phyloP scores from a whole-genome alignment of 2,797 vertebrate species.

The Microcaecilia unicolor region DNA sequence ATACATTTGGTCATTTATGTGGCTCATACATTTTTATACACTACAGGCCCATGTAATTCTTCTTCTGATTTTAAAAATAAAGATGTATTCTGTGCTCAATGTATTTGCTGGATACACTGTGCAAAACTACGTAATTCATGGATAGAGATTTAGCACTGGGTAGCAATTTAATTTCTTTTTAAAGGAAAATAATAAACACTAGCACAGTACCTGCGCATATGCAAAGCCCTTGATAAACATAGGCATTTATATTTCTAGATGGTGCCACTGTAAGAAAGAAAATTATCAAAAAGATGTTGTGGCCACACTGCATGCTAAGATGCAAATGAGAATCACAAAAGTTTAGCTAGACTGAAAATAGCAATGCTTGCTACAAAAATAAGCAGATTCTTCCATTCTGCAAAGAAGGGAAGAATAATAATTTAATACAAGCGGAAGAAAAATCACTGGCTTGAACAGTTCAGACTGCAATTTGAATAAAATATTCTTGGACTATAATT shows the following conservation, averaged over 20 bases:
- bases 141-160: too few relatives aligned
- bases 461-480: constrained; percentile 20
- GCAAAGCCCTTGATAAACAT: neutral
- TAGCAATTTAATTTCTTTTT: too few relatives aligned
- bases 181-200: too few relatives aligned
- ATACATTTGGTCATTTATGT: too few relatives aligned
- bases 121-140: too few relatives aligned
- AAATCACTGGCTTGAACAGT: constrained; percentile 2
- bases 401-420: neutral
- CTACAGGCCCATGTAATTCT: too few relatives aligned
- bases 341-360: constrained; percentile 5
- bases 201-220: constrained; percentile 3
- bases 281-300: constrained; percentile 8
- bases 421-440: constrained; percentile 18
- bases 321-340: constrained; percentile 5
- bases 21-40: too few relatives aligned
- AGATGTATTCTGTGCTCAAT: too few relatives aligned
- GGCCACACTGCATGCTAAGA: neutral
- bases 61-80: too few relatives aligned
- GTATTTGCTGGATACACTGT: too few relatives aligned
- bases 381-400: neutral
- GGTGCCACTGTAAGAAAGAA: constrained; percentile 1
- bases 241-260: neutral
- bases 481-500: constrained; percentile 13
- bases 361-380: constrained; percentile 9